Conservation (phyloP, 2,888 invertebrate species). For the Pteria penguin region DNA sequence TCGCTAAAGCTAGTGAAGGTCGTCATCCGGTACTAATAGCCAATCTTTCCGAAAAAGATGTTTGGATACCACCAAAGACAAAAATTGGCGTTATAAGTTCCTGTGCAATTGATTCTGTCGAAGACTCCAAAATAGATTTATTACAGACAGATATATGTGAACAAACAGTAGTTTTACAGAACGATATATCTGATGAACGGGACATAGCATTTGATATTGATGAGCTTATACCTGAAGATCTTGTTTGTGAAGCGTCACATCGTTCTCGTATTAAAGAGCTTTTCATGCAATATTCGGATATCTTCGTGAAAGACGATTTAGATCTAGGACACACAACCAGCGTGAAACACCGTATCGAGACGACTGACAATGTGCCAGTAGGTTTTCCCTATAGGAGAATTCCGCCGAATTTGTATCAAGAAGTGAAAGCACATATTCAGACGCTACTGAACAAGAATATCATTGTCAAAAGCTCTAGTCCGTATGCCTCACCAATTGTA, state of each 20-base stretch:
- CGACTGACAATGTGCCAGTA: slow-evolving; percentile 20
- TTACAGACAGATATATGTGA: neutral
- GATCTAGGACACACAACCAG: slow-evolving; percentile 30
- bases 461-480: slow-evolving; percentile 19
- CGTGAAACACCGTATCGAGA: slow-evolving; percentile 32
- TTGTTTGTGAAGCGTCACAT: slow-evolving; percentile 1
- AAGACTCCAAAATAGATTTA: neutral
- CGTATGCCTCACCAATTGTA: slow-evolving; percentile 39
- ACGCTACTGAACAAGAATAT: slow-evolving; percentile 16
- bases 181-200: neutral
- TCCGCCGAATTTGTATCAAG: slow-evolving; percentile 26
- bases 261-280: neutral
- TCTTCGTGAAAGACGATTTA: slow-evolving; percentile 16
- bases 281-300: slow-evolving; percentile 15
- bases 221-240: neutral
- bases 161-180: neutral
- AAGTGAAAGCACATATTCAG: slow-evolving; percentile 27
- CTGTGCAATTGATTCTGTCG: neutral
- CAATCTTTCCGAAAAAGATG: neutral
- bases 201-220: neutral
- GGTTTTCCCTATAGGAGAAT: slow-evolving; percentile 21
- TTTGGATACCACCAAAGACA: slow-evolving; percentile 1
- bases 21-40: neutral
- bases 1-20: neutral
- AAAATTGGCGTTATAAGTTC: neutral